These are phyloP conservation scores for Epinotia demarniana DNA, from an alignment of 2,888 invertebrate species.

Conservation along the genomic window DNA sequence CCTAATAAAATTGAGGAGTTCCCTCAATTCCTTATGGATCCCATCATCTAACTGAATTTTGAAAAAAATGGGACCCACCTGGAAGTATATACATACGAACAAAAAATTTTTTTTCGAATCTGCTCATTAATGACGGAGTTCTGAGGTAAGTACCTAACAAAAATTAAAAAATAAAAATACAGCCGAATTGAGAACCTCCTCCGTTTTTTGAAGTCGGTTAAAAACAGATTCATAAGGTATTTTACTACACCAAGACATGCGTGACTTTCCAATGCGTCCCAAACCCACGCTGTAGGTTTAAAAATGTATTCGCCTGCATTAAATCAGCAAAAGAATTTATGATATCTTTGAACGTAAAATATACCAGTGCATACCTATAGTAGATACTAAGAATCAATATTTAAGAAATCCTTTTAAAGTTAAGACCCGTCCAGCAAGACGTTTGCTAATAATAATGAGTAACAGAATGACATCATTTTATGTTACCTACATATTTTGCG, in stretches of 20 bases:
- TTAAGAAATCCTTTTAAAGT: conserved; percentile 25
- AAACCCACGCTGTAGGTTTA: conserved; percentile 1
- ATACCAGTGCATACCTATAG: not conserved
- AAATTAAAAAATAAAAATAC: too few relatives aligned
- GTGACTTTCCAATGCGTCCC: conserved; percentile 3
- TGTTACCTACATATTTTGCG: conserved; percentile 37
- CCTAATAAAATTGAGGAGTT: too few relatives aligned
- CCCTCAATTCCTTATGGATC: too few relatives aligned
- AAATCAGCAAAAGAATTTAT: conserved; percentile 13
- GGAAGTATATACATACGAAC: too few relatives aligned
- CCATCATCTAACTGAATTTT: too few relatives aligned
- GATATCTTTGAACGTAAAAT: not conserved
- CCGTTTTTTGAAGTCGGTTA: too few relatives aligned
- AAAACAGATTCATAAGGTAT: not conserved
- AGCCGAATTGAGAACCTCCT: too few relatives aligned
- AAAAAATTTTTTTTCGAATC: too few relatives aligned
- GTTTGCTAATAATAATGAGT: conserved; percentile 39
- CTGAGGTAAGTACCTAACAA: too few relatives aligned
- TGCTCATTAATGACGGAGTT: too few relatives aligned
- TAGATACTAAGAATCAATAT: conserved; percentile 4
- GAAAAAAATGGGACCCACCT: too few relatives aligned
- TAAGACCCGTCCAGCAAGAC: conserved; percentile 26
- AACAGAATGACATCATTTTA: conserved; percentile 65
- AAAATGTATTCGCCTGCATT: conserved; percentile 14
- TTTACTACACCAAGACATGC: conserved; percentile 14